A percentile compares a stretch with the other conserved stretches of the same genome.
Evolutionary conservation across 2,888 invertebrate genomes (phyloP).

Genomic region (Griposia aprilina): DNA sequence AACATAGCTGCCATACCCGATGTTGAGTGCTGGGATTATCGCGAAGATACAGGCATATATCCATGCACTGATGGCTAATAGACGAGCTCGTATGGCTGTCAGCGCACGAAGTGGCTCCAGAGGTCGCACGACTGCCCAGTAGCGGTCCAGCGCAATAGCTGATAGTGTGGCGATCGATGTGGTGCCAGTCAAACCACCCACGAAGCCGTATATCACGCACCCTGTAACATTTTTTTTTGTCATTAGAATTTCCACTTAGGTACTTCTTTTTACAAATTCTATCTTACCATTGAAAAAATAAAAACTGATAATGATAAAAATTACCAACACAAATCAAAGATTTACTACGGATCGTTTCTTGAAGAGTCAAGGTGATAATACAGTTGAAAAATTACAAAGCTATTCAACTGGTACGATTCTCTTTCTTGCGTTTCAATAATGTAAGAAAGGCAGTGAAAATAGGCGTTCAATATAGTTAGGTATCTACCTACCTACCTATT

Average conservation of each 20-base stretch:
- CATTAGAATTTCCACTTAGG: background rate
- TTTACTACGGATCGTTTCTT: conserved; percentile 38
- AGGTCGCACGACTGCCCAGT: conserved; percentile 95
- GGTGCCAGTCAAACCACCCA: conserved; percentile 95
- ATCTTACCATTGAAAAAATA: background rate
- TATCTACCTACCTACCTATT: background rate
- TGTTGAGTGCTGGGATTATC: conserved; percentile 92
- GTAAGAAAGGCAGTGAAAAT: conserved; percentile 8
- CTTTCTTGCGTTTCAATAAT: conserved; percentile 12
- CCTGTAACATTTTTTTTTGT: conserved; percentile 87
- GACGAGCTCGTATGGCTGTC: conserved; percentile 91
- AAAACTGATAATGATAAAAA: conserved; percentile 8
- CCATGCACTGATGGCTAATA: conserved; percentile 93
- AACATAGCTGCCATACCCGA: conserved; percentile 94
- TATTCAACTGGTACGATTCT: conserved; percentile 24
- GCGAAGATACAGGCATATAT: conserved; percentile 93
- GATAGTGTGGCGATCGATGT: conserved; percentile 95
- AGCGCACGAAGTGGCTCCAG: conserved; percentile 92
- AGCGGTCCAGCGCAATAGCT: conserved; percentile 95
- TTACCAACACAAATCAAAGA: conserved; percentile 35
- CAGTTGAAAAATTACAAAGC: conserved; percentile 41
- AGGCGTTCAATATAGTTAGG: background rate
- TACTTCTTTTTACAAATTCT: background rate
- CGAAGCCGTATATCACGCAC: conserved; percentile 94
- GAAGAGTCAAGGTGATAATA: conserved; percentile 42